Base-by-base conservation (phyloP, 2,797 vertebrate genomes). In the Anisognathus igniventris region DNA sequence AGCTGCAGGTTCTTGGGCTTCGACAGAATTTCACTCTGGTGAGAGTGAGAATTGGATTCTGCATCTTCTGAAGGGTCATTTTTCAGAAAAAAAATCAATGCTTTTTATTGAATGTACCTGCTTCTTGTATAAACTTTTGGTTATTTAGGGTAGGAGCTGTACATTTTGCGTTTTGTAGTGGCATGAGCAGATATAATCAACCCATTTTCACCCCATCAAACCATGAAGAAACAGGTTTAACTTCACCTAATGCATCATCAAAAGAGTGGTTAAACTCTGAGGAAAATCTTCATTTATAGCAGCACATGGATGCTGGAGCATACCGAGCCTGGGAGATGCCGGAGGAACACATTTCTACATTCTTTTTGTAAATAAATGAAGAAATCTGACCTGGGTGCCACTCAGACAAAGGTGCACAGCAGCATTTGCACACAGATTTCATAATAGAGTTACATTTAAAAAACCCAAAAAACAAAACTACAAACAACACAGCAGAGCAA, bases 381-480 rank as follows among this genome's bases (percentile, higher is more conserved):
- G 45, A 62, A 58, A 75, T 51, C 45, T 40, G 24, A 74, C 18
- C 48, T 60, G 23, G 12, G 7, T 40, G 14, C n/a, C 51, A 54
- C 39, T 23, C 44, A 75, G 15, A 61, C 33, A 81, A 53, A 88
- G n/a, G 17, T 50, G 23, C 6, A 39, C 0, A 65, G 30, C 28
- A 56, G 33, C n/a, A 31, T 20, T 58, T 64, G 11, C 22, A 60
- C 25, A 66, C 25, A 68, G 25, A 67, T 85, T 61, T 48, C 33
- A 44, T 33, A 17, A 21, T 1, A 33, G 0, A 75, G 30, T 48
- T 40, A 31, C 35, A 27, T 25, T 40, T 1, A 8, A 37, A 40
- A 72, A 6, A 14, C 2, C 7, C 3, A 4, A 64, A 39, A 50
- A 40, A 10, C 0, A 3, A 18, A n/a, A 21, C 21, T 22, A 28